Evolutionary conservation across 2,113 vertebrate genomes (phyloP), one percentile per base, ranked within the genome.

Genomic region (Oceanodroma tethys): DNA sequence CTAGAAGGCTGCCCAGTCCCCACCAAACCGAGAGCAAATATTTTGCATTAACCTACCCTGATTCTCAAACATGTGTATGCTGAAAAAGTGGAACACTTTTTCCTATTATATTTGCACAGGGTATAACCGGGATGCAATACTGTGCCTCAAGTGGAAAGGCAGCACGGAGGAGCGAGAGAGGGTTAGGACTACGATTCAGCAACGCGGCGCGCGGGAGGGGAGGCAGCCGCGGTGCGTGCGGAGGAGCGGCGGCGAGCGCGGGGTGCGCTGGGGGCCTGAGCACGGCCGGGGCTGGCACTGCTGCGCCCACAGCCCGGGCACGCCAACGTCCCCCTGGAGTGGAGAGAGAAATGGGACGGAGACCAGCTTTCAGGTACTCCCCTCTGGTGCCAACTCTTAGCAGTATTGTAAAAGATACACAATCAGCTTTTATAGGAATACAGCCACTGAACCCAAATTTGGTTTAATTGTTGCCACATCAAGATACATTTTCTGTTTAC

Each of bases 41-140:
- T 17, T 70, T 52, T 20, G 45, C 60, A 11, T 62, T 26, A 22
- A 10, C 26, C 59, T 21, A 16, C 47, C 17, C 42, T 7, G 23
- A 6, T 12, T 45, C 85, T 63, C 52, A 16, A 27, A 52, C 2
- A 2, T 2, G 15, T 2, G 3, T 1, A 11, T 1, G 59, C 90
- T 79, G 76, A 17, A 38, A 75, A 70, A 70, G 8, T 2, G 0
- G 38, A 3, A 2, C 9, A 1, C 7, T 8, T 40, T 36, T 36
- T 20, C 62, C 40, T 59, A 0, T 23, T 19, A 1, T 13, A 2
- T 2, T 17, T 0, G 2, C 4, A 16, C 16, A 11, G 60, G 55
- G 55, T 27, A 7, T 11, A 18, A 30, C 25, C 0, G 27, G 29
- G 63, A 11, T 5, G 56, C 8, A 12, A 8, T 2, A 22, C 58